Evolutionary conservation across 2,888 invertebrate genomes (phyloP).

Genomic region (Drosophila tanythrix): DNA sequence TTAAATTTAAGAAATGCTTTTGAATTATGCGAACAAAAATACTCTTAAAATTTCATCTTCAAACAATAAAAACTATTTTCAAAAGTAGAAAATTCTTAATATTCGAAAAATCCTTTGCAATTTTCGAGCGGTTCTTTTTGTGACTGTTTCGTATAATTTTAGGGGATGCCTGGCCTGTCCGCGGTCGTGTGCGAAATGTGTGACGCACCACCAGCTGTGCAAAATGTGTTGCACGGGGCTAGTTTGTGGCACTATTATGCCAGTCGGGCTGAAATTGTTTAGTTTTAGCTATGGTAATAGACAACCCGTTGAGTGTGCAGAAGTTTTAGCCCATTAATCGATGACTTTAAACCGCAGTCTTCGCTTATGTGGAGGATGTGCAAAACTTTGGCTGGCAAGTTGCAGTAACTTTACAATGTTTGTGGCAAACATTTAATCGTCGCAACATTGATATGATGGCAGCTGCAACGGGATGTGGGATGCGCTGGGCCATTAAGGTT

Average conservation of each 20-base stretch:
- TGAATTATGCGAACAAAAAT: not conserved
- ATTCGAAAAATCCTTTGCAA: not conserved
- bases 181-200: slow-evolving; percentile 38
- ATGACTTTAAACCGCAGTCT: not conserved
- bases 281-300: not conserved
- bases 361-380: not conserved
- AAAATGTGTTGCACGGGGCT: slow-evolving; percentile 8
- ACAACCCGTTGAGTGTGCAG: not conserved
- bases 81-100: not conserved
- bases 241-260: not conserved
- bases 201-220: slow-evolving; percentile 52
- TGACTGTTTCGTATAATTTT: not conserved
- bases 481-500: not conserved
- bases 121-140: not conserved
- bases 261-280: not conserved
- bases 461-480: not conserved
- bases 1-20: not conserved
- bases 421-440: not conserved
- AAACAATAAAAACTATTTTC: not conserved
- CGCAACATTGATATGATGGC: not conserved
- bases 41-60: too few relatives aligned
- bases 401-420: not conserved
- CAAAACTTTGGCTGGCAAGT: not conserved
- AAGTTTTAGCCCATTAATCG: not conserved
- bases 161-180: slow-evolving; percentile 4